Percentiles rank a stretch among this genome's conserved stretches.
These are phyloP conservation scores for Pristionchus fissidentatus DNA, from an alignment of 2,888 invertebrate genomes.

Conservation along the genomic window DNA sequence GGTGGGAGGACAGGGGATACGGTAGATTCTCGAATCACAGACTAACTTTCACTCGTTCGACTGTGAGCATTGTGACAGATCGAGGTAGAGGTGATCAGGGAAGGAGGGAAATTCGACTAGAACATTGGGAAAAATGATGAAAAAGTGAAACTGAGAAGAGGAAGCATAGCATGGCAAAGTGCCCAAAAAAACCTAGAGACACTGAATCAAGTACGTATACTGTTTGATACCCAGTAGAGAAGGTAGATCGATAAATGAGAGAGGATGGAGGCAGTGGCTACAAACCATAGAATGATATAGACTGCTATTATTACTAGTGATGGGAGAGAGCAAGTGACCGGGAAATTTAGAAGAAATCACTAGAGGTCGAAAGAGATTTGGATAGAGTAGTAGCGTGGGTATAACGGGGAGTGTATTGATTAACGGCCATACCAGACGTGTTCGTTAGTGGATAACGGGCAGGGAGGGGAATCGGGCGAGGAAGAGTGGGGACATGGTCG, in stretches of 20 bases:
- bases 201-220: not conserved
- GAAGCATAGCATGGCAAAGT: not conserved
- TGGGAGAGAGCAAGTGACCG: too few species aligned
- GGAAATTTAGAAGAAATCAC: too few species aligned
- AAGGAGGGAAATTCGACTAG: not conserved
- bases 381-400: not conserved
- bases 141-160: not conserved
- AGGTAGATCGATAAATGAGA: too few species aligned
- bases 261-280: too few species aligned
- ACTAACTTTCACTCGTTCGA: slow-evolving; percentile 1
- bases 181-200: too few species aligned
- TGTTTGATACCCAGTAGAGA: too few species aligned
- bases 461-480: too few species aligned
- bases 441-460: too few species aligned
- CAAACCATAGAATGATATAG: too few species aligned
- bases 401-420: not conserved
- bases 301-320: too few species aligned
- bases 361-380: too few species aligned
- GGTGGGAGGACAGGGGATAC: too few species aligned
- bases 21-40: slow-evolving; percentile 30
- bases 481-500: not conserved
- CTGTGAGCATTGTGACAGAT: not conserved
- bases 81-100: not conserved
- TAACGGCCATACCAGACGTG: not conserved
- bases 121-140: not conserved